phyloP scores from a whole-genome alignment of 2,888 invertebrate species.

The Hirtodrosophila confusa region DNA sequence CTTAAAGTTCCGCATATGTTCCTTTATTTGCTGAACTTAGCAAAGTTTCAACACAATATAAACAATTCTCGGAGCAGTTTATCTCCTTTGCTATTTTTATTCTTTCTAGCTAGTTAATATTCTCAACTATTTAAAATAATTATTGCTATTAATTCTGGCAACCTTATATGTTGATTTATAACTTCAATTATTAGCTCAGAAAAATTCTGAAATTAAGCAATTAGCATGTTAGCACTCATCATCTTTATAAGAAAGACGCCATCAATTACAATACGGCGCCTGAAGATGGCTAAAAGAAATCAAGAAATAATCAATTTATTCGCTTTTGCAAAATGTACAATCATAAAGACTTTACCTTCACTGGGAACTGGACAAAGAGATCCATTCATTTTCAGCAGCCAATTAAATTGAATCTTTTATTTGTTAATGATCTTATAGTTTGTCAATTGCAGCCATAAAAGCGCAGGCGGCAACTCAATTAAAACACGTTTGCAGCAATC shows the following conservation, averaged over 20 bases:
- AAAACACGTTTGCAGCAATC: slow-evolving; percentile 20
- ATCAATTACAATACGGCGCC: slow-evolving; percentile 23
- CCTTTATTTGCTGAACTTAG: neutral
- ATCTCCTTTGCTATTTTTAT: no score
- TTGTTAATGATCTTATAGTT: slow-evolving; percentile 42
- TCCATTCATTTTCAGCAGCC: slow-evolving; percentile 25
- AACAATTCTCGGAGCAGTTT: no score
- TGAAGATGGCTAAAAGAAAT: slow-evolving; percentile 7
- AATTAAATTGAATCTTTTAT: slow-evolving; percentile 32
- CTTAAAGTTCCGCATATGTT: slow-evolving; percentile 22
- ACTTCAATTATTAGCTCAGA: slow-evolving; percentile 11
- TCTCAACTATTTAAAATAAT: slow-evolving; percentile 12
- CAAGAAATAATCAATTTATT: slow-evolving; percentile 35
- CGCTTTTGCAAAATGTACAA: slow-evolving; percentile 13
- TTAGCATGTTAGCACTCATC: slow-evolving; percentile 4
- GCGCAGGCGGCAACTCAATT: slow-evolving; percentile 40
- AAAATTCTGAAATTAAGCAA: slow-evolving; percentile 22
- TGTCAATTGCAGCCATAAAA: slow-evolving; percentile 51
- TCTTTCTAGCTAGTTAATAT: neutral
- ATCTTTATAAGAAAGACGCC: neutral
- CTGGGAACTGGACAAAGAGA: slow-evolving; percentile 35
- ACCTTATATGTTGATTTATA: slow-evolving; percentile 35
- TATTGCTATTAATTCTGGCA: slow-evolving; percentile 8
- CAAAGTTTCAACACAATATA: no score
- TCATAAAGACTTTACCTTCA: slow-evolving; percentile 25